These are phyloP conservation scores for Acrobasis consociella DNA, from an alignment of 2,888 invertebrate genomes.

Conservation along the genomic window DNA sequence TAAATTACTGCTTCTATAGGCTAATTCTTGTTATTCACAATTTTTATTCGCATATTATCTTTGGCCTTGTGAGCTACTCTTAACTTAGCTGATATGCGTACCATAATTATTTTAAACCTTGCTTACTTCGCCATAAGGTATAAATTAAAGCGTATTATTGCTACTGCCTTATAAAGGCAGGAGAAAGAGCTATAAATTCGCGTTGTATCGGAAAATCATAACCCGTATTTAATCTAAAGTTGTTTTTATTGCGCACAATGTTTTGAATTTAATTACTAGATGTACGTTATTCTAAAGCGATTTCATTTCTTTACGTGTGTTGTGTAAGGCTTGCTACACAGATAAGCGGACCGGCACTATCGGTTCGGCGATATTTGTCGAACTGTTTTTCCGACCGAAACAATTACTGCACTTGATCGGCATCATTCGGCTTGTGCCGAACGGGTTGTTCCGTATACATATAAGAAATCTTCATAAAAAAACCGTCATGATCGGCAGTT, in stretches of 20 bases:
- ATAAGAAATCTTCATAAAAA: too few species aligned
- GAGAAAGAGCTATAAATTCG: neutral
- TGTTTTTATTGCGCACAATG: constrained; percentile 45
- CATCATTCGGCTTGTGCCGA: too few species aligned
- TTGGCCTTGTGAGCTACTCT: neutral
- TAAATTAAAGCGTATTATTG: neutral
- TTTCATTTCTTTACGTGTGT: constrained; percentile 28
- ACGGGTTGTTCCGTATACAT: too few species aligned
- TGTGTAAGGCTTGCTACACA: constrained; percentile 13
- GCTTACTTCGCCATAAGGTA: neutral
- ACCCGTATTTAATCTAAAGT: constrained; percentile 27
- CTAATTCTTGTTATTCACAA: too few species aligned
- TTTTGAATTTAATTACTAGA: constrained; percentile 33
- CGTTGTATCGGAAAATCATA: constrained; percentile 4
- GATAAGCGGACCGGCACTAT: too few species aligned
- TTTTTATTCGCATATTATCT: neutral
- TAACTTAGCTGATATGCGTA: neutral
- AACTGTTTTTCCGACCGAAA: too few species aligned
- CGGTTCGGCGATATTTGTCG: too few species aligned
- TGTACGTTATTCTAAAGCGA: constrained; percentile 25
- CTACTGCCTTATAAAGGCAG: neutral
- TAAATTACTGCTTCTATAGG: too few species aligned
- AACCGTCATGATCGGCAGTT: too few species aligned
- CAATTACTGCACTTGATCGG: too few species aligned
- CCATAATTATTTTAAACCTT: neutral